These are phyloP conservation scores for Toxotes jaculatrix DNA, from an alignment of 2,113 vertebrate genomes.

Conservation along the genomic window DNA sequence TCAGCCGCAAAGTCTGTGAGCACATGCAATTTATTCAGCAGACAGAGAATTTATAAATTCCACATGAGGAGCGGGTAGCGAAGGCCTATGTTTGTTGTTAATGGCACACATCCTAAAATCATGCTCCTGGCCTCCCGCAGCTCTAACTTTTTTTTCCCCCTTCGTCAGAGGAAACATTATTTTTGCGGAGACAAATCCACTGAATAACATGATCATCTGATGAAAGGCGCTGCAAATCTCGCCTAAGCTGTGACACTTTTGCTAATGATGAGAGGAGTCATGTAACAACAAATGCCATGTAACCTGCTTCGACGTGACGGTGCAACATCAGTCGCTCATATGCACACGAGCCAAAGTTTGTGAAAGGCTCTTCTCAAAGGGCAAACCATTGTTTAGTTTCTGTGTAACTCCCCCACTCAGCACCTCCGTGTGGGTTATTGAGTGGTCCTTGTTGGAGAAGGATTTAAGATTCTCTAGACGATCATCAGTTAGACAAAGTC, in stretches of 20 bases:
- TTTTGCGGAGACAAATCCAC: conserved; percentile 79
- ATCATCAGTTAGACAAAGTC: conserved; percentile 50
- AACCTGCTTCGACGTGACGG: conserved; percentile 3
- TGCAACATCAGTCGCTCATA: not conserved
- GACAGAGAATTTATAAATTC: conserved; percentile 70
- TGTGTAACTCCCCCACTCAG: conserved; percentile 31
- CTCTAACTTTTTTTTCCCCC: conserved; percentile 45
- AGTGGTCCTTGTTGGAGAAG: conserved; percentile 33
- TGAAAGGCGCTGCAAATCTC: conserved; percentile 81
- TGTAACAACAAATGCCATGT: conserved; percentile 39
- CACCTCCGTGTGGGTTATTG: conserved; percentile 42
- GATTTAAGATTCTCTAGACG: conserved; percentile 39
- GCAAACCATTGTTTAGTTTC: conserved; percentile 39
- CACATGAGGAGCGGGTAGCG: conserved; percentile 67
- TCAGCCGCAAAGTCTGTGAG: conserved; percentile 58
- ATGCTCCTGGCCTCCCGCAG: conserved; percentile 74
- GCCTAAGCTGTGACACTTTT: conserved; percentile 41
- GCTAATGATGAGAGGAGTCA: conserved; percentile 57
- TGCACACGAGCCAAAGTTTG: conserved; percentile 7
- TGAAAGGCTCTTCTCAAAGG: conserved; percentile 15
- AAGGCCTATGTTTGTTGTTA: conserved; percentile 76
- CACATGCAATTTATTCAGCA: conserved; percentile 69
- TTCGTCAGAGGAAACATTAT: conserved; percentile 74
- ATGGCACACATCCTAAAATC: conserved; percentile 86
- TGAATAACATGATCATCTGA: conserved; percentile 76